Evolutionary conservation across 2,113 vertebrate genomes (phyloP), one percentile per base, ranked within the genome.

Genomic region (Alligator sinensis): DNA sequence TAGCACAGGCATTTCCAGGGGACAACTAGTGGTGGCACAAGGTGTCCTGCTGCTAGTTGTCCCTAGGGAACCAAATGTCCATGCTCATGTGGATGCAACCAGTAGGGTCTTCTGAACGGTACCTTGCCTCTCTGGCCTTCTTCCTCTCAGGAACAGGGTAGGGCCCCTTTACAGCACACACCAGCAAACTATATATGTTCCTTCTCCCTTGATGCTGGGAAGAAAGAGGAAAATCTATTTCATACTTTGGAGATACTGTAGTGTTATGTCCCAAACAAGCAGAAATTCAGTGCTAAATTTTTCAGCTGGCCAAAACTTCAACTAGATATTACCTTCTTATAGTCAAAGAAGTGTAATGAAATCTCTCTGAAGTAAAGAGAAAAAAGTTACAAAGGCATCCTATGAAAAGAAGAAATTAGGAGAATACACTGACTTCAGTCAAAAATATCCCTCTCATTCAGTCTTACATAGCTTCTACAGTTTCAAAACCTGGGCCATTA

Each of bases 161-260:
- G 47, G 47, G 7, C 47, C 47, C 47, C 47, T 47, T 47, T 47
- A 47, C 8, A 14, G 2, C 0, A 1, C 6, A 70, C 1, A 4
- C 5, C 34, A 19, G 9, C 38, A 76, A 11, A 0, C 2, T 76
- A 58, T 68, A 6, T 17, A 70, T 82, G 11, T 1, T 2, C 5
- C 60, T 84, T 80, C 27, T 79, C 91, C 21, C 24, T 47, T 38
- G 0, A 72, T 5, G 19, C 30, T 72, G 2, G 13, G 11, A 90
- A 57, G 1, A 13, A 78, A 80, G 86, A 11, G 22, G 78, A 11
- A 14, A 16, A 24, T 1, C 4, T 66, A 6, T 27, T 59, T 28
- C 1, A 64, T 91, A 0, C 1, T 80, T 87, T 24, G 13, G 19
- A 87, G 4, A 68, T 5, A 18, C 5, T 80, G 5, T 34, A 54